Base-by-base conservation (phyloP, 1,140 invertebrate species). In the Chymomyza costata region DNA sequence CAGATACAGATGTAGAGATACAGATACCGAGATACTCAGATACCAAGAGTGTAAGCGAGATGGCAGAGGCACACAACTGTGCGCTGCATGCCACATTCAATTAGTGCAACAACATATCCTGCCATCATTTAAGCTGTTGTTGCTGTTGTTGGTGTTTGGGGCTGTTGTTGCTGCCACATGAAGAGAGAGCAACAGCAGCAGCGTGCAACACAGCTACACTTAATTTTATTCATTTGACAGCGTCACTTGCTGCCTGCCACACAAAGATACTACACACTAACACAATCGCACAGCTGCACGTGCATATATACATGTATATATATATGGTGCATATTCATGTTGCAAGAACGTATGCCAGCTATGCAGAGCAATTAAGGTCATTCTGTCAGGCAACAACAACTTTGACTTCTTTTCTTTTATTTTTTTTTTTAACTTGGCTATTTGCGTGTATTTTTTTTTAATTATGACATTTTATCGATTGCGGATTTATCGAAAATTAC, bases 71-170 rank as follows among this genome's bases (percentile, higher is more conserved):
- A 38, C 15, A 15, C 35, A 38, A 15, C 40, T 62, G 61, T 50
- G 14, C 60, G 64, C 63, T 64, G 73, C 73, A 66, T 80, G 73
- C 73, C 73, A 80, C 73, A 80, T 80, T 80, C 73, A 80, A 80
- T 80, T 80, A 80, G 73, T 80, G 73, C 73, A 80, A 80, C 73
- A 80, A 80, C 73, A 80, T 80, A 80, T 80, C 73, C 73, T 80
- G 73, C 64, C 73, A 73, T 41, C 57, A 63, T 67, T 62, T 71
- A n/a, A n/a, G 67, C 58, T 61, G 47, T 46, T 58, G 54, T 47
- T 43, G 53, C 31, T 47, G 34, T 43, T 51, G 43, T 34, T 70
- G 50, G 55, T 58, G n/a, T n/a, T n/a, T n/a, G n/a, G n/a, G n/a
- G n/a, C n/a, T n/a, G n/a, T n/a, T n/a, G 30, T 40, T 14, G 28